Conservation (phyloP, 2,113 vertebrate genomes). For the Manacus vitellinus region DNA sequence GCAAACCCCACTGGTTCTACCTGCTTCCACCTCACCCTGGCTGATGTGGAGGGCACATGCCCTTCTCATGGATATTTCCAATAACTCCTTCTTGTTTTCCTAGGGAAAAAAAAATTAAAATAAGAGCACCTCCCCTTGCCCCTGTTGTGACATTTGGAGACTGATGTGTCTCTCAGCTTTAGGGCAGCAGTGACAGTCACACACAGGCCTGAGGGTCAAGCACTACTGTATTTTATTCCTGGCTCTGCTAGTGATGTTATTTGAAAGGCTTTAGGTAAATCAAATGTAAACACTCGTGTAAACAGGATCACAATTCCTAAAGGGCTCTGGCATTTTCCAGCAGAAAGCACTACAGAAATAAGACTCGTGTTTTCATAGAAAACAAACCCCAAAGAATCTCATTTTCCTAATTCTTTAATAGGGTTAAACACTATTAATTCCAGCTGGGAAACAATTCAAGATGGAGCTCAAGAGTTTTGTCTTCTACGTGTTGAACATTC, state of each 20-base stretch:
- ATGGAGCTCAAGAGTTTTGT: neutral
- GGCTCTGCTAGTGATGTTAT: neutral
- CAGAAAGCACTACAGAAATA: neutral
- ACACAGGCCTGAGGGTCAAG: neutral
- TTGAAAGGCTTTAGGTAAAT: neutral
- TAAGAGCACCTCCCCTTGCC: neutral
- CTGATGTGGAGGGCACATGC: neutral
- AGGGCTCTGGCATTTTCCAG: neutral
- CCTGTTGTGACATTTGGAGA: neutral
- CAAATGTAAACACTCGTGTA: neutral
- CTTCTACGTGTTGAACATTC: neutral
- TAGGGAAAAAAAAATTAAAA: neutral
- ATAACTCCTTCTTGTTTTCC: neutral
- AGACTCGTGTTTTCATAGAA: neutral
- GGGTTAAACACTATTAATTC: slow-evolving; percentile 19
- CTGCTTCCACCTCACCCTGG: neutral
- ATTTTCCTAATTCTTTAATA: slow-evolving; percentile 14
- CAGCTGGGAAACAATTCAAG: slow-evolving; percentile 24
- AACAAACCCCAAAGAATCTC: neutral
- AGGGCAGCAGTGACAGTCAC: neutral
- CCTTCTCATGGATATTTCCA: neutral
- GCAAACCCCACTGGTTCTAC: neutral
- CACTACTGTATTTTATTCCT: neutral
- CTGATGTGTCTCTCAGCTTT: neutral
- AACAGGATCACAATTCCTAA: neutral